phyloP scores from a whole-genome alignment of 2,113 vertebrate species.

The Ochotona curzoniae region DNA sequence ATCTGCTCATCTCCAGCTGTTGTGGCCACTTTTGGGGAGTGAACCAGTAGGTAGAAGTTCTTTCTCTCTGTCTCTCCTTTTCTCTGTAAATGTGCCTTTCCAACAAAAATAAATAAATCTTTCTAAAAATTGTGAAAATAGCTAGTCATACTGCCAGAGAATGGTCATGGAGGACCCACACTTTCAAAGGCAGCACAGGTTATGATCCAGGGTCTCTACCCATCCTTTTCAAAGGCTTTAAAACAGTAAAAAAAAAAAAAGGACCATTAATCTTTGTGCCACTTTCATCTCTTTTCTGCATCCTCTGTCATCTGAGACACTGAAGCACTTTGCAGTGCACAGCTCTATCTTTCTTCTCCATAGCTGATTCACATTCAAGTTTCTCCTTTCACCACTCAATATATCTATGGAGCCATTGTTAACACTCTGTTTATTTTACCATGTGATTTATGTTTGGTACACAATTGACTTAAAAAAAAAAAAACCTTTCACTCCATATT shows the following conservation, averaged over 20 bases:
- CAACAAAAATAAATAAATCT: too few relatives aligned
- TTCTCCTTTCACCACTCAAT: not conserved
- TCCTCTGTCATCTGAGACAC: not conserved
- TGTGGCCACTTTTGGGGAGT: too few relatives aligned
- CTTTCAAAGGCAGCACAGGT: not conserved
- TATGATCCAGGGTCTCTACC: not conserved
- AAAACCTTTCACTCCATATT: not conserved
- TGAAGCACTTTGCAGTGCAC: not conserved
- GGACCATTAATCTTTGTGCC: not conserved
- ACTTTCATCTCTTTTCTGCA: not conserved
- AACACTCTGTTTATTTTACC: not conserved
- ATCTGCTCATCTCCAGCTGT: too few relatives aligned
- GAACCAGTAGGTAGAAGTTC: too few relatives aligned
- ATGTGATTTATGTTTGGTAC: not conserved
- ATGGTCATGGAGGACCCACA: not conserved
- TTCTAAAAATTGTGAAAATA: conserved; percentile 10
- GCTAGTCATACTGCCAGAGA: not conserved
- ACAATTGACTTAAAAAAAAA: not conserved
- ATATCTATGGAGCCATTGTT: not conserved
- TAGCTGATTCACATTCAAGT: not conserved
- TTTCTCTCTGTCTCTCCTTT: too few relatives aligned
- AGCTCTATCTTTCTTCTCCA: not conserved
- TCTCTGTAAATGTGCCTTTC: too few relatives aligned
- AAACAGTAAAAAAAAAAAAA: not conserved
- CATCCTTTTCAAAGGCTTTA: not conserved